A percentile compares a stretch with the other conserved stretches of the same genome.
Conservation (phyloP, 2,888 invertebrate genomes). For the Onchidella celtica region DNA sequence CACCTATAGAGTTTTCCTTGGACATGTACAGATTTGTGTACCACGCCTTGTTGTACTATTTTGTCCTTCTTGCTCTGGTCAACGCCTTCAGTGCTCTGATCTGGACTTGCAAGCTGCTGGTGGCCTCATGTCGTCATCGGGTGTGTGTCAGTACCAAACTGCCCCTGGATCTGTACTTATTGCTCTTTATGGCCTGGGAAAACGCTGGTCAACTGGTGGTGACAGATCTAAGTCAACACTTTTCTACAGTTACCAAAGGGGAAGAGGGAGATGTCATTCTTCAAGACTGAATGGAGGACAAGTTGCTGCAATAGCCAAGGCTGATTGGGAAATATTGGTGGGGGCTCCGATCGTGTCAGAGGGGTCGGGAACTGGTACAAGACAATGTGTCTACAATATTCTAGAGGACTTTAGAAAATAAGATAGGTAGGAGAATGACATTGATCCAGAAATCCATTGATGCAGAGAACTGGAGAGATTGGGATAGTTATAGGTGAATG, state of each 20-base stretch:
- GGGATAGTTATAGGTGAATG: no score
- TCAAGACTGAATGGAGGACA: no score
- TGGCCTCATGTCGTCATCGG: neutral
- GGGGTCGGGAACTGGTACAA: no score
- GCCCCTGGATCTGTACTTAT: neutral
- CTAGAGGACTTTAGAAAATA: no score
- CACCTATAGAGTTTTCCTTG: neutral
- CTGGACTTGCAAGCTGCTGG: neutral
- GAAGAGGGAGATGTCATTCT: neutral
- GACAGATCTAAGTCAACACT: neutral
- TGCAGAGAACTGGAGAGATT: no score
- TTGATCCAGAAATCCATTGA: no score
- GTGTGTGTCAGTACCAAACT: neutral
- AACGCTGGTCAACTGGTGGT: neutral
- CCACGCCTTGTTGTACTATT: neutral
- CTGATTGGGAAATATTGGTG: no score
- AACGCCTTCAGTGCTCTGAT: neutral
- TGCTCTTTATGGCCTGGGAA: neutral
- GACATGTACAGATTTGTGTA: no score
- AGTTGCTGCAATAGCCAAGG: no score
- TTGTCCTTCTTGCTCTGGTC: neutral
- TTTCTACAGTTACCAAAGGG: neutral
- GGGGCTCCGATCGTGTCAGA: no score
- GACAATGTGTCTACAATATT: no score
- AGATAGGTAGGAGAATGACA: no score